Evolutionary conservation across 2,113 vertebrate species (phyloP), one percentile per base, ranked within the genome.

Genomic region (Trogon surrucura): DNA sequence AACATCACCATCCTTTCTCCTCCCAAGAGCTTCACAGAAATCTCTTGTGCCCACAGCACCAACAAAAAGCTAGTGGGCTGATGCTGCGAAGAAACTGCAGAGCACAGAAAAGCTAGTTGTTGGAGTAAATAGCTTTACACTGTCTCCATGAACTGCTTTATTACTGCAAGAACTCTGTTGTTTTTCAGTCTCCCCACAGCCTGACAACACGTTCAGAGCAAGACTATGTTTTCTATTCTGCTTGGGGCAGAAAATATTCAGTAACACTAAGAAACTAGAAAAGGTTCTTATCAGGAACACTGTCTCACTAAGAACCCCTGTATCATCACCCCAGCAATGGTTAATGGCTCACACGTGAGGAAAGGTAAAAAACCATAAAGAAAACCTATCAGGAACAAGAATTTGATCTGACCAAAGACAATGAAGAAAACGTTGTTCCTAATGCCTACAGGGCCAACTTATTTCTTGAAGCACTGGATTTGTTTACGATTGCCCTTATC

Each of bases 401-500:
- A 78, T 53, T 84, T 80, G 25, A 51, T 65, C 56, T 73, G 56
- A 83, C 22, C 47, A 88, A 90, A 88, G 22, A 29, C 8, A 72
- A 36, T 14, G 7, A 36, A 80, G 67, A 78, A 85, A 7, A 32
- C 6, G 45, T 23, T 67, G 18, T 5, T 78, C 50, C 29, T 51
- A 74, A 87, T n/a, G 38, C 34, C 57, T 88, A 34, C 34, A 69
- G 32, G 47, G 32, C 34, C 34, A 93, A 23, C 38, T 51, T 56
- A 62, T 21, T 58, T 80, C 61, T 80, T 81, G 65, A 82, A 72
- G 67, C 23, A 6, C 53, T 38, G 19, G 23, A 60, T 90, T 80
- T 92, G 54, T 93, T 95, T 72, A 64, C 45, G 17, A n/a, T 88
- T 80, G 22, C 22, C 60, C 44, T 92, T 86, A 79, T 38, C 89